phyloP scores from a whole-genome alignment of 2,888 invertebrate genomes.

The Acleris emargana region DNA sequence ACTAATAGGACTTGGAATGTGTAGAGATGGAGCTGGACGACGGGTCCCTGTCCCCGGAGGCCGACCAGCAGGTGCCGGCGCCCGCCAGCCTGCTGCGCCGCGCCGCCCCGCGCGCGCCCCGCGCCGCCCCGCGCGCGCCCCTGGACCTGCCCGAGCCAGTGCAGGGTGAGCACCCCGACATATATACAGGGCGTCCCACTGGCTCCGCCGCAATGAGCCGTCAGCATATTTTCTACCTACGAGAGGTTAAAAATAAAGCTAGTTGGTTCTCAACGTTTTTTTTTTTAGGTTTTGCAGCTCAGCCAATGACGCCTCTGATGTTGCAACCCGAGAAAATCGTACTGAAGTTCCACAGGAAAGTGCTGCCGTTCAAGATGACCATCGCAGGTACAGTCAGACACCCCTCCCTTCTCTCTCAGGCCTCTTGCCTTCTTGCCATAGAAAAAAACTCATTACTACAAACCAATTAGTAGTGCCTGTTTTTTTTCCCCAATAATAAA shows the following conservation, averaged over 20 bases:
- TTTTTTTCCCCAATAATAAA: no score
- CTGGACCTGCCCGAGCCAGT: background rate
- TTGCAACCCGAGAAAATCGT: conserved; percentile 71
- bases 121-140: background rate
- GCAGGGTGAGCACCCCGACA: background rate
- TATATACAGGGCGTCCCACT: no score
- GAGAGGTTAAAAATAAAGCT: no score
- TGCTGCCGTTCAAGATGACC: conserved; percentile 72
- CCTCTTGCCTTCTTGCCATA: no score
- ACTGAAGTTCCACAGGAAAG: conserved; percentile 67
- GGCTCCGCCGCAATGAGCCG: no score
- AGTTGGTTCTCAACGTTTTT: background rate
- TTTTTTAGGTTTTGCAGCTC: conserved; percentile 47
- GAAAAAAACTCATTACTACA: no score
- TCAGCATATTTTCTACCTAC: no score
- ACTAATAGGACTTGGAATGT: background rate
- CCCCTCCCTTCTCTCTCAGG: no score
- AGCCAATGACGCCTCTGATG: conserved; percentile 61
- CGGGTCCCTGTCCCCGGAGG: conserved; percentile 66
- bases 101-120: conserved; percentile 35
- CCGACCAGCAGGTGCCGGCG: conserved; percentile 71
- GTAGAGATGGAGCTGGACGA: conserved; percentile 56
- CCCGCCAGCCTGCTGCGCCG: conserved; percentile 39
- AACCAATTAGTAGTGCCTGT: no score
- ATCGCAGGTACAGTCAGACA: conserved; percentile 61